phyloP scores from a whole-genome alignment of 92 coral and sea anemone genomes.

The Diadumene lineata region DNA sequence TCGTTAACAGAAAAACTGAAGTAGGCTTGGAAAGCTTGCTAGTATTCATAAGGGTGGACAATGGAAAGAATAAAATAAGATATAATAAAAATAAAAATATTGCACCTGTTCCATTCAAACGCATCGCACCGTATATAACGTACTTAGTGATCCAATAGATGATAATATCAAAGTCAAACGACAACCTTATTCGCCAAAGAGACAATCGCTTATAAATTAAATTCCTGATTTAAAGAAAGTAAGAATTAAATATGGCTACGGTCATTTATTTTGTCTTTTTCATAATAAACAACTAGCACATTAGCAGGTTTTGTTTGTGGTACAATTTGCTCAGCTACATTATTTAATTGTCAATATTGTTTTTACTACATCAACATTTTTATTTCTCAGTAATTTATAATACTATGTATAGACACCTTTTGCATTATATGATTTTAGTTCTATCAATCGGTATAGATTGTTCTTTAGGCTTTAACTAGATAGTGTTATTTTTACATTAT shows the following conservation, averaged over 20 bases:
- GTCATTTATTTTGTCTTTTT: no score
- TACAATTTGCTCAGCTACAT: neutral
- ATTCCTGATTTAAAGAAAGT: neutral
- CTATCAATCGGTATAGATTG: no score
- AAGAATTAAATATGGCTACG: neutral
- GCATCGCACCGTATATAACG: slow-evolving; percentile 6
- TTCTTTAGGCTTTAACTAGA: neutral
- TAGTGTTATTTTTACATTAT: no score
- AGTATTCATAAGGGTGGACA: no score
- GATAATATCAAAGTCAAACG: neutral
- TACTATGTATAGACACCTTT: no score
- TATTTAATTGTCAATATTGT: neutral
- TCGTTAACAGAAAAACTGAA: no score
- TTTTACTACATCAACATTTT: neutral
- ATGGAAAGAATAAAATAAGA: no score
- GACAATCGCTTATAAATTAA: neutral
- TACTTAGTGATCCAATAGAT: neutral
- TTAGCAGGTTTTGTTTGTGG: neutral
- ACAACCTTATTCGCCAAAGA: neutral
- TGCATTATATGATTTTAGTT: no score
- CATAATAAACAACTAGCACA: neutral
- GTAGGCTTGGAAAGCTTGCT: no score
- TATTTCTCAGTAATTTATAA: no score
- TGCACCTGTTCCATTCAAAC: neutral
- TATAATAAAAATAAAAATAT: no score